A percentile compares a stretch with the other conserved stretches of the same genome.
phyloP scores from a whole-genome alignment of 1,140 invertebrate species.

The Drosophila leontia region DNA sequence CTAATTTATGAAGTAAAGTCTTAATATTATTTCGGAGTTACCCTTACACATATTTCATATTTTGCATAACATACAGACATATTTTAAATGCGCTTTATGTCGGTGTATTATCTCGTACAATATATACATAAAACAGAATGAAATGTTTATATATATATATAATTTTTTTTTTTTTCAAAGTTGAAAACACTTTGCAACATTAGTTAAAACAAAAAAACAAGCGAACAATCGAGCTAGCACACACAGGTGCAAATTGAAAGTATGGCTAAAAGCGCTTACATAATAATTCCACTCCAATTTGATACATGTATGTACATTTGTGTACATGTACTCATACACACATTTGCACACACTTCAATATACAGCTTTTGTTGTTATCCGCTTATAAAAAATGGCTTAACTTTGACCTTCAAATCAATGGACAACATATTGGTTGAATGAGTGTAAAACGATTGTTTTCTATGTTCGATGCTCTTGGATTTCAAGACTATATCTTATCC shows the following conservation, averaged over 20 bases:
- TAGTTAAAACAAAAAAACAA: too few species aligned
- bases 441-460: neutral
- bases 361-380: neutral
- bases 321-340: neutral
- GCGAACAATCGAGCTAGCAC: neutral
- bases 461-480: neutral
- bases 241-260: neutral
- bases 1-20: too few species aligned
- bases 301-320: neutral
- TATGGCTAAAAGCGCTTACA: neutral
- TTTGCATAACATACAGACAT: too few species aligned
- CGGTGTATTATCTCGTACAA: too few species aligned
- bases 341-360: neutral
- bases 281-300: slow-evolving; percentile 1
- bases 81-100: too few species aligned
- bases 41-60: too few species aligned
- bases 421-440: neutral
- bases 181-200: slow-evolving; percentile 6
- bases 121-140: too few species aligned
- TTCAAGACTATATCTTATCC: neutral
- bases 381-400: neutral
- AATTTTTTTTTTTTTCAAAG: neutral
- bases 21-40: too few species aligned
- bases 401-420: slow-evolving; percentile 5
- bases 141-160: too few species aligned